A percentile compares a stretch with the other conserved stretches of the same genome.
phyloP scores from a whole-genome alignment of 2,888 invertebrate species.

The Bugula neritina region DNA sequence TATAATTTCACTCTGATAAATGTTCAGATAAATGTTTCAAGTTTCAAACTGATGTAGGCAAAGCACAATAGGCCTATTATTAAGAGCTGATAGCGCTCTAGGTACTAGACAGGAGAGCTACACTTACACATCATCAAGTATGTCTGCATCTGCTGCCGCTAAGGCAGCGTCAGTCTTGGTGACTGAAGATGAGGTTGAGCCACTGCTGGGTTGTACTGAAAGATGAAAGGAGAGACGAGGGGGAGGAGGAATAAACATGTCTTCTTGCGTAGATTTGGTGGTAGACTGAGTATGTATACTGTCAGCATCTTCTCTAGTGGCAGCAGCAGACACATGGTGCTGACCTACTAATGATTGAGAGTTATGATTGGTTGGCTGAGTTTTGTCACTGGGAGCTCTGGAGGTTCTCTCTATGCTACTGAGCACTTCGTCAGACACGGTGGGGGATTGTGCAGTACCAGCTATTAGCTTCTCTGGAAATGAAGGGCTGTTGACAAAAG shows the following conservation, averaged over 20 bases:
- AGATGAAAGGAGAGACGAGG: neutral
- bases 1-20: no score
- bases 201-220: conserved; percentile 4
- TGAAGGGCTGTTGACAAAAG: conserved; percentile 11
- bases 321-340: neutral
- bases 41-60: no score
- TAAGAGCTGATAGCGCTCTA: no score
- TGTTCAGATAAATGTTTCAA: no score
- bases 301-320: neutral
- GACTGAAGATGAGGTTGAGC: neutral
- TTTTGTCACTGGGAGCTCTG: neutral
- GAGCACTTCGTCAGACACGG: neutral
- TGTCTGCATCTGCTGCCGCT: neutral
- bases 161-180: neutral
- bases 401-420: neutral
- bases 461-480: neutral
- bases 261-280: neutral
- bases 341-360: neutral
- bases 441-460: neutral
- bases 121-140: conserved; percentile 23
- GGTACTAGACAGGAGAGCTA: no score
- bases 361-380: neutral
- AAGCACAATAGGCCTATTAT: no score
- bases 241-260: conserved; percentile 5
- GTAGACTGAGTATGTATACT: neutral